Conservation (phyloP, 2,113 vertebrate species). For the Ascaphus truei region DNA sequence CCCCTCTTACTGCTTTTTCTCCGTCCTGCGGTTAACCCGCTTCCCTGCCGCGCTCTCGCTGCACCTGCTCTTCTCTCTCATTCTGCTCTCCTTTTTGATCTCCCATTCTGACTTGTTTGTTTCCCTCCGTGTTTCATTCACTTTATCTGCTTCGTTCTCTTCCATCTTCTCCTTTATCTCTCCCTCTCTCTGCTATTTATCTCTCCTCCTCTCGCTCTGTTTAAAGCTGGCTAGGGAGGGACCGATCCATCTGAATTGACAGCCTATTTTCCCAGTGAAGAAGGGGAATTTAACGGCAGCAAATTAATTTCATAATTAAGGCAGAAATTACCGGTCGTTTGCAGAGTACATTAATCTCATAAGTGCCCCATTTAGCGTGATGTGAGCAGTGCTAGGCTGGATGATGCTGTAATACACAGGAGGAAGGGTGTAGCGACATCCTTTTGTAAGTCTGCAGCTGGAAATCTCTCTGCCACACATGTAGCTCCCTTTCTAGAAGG, state of each 20-base stretch:
- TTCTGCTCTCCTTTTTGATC: not conserved
- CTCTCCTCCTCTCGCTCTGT: not conserved
- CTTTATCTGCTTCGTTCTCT: not conserved
- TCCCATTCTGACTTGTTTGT: not conserved
- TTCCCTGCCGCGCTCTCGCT: not conserved
- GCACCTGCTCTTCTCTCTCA: not conserved
- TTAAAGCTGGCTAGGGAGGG: not conserved
- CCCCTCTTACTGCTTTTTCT: not conserved
- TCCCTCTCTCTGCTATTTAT: not conserved
- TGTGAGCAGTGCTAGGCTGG: constrained; percentile 12
- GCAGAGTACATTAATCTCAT: constrained; percentile 38
- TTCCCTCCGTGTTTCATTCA: not conserved
- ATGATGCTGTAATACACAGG: not conserved
- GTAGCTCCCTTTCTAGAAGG: not conserved
- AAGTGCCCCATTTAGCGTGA: constrained; percentile 31
- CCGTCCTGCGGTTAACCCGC: not conserved
- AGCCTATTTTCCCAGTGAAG: constrained; percentile 24
- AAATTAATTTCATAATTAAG: constrained; percentile 38
- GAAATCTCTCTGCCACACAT: not conserved
- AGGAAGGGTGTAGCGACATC: not conserved
- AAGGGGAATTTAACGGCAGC: constrained; percentile 29
- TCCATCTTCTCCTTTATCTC: not conserved
- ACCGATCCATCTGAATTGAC: not conserved
- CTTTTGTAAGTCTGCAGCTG: constrained; percentile 10
- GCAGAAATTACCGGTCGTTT: constrained; percentile 38